A percentile compares a stretch with the other conserved stretches of the same genome.
Evolutionary conservation across 2,113 vertebrate genomes (phyloP).

Genomic region (Antigone vipio): DNA sequence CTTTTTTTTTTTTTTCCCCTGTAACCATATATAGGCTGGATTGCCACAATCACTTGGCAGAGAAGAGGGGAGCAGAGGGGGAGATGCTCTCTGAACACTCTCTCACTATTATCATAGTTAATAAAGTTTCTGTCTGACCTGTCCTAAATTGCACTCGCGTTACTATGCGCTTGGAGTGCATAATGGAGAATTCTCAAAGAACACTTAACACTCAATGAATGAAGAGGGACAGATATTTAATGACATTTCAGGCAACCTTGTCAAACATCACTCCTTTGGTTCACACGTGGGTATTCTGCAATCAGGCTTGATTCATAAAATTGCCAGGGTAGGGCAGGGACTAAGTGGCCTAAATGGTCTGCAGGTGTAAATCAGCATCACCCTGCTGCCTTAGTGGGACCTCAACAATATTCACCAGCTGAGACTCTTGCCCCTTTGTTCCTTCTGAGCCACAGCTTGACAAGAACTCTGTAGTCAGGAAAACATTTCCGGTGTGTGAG

Average conservation of each 20-base stretch:
- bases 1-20: not conserved
- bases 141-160: not conserved
- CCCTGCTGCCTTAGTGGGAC: not conserved
- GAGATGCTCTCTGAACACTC: not conserved
- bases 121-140: not conserved
- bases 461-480: not conserved
- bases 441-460: not conserved
- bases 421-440: not conserved
- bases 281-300: not conserved
- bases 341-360: not conserved
- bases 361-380: not conserved
- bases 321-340: not conserved
- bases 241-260: not conserved
- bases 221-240: not conserved
- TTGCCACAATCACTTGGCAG: not conserved
- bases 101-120: not conserved
- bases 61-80: not conserved
- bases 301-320: not conserved
- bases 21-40: not conserved
- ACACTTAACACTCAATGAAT: not conserved
- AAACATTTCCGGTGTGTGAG: not conserved
- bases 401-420: not conserved
- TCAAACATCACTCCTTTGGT: not conserved
- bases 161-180: not conserved
- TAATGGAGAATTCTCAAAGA: not conserved